phyloP scores from a whole-genome alignment of 2,797 vertebrate genomes.

The Schizopygopsis malacanthus region DNA sequence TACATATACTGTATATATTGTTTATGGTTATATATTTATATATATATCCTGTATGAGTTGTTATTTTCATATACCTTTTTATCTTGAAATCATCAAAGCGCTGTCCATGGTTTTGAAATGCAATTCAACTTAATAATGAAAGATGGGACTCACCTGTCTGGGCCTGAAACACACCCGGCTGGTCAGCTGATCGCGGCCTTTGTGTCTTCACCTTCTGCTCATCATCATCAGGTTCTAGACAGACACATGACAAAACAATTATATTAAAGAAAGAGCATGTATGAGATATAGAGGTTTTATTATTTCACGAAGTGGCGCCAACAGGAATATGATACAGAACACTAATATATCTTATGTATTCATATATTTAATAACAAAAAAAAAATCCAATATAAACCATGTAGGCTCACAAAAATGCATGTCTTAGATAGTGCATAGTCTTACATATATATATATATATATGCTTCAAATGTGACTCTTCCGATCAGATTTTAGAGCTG shows the following conservation, averaged over 20 bases:
- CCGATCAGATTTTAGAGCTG: too few species aligned
- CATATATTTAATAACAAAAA: not conserved
- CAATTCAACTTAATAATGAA: not conserved
- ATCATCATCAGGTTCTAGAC: conserved; percentile 90
- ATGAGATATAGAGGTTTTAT: not conserved
- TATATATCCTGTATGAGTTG: not conserved
- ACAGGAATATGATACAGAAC: not conserved
- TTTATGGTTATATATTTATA: not conserved
- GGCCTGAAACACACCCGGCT: conserved; percentile 97
- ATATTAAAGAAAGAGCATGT: not conserved
- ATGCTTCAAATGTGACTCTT: too few species aligned
- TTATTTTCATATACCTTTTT: not conserved
- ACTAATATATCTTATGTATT: not conserved
- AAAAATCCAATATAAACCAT: not conserved
- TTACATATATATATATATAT: too few species aligned
- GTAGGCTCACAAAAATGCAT: not conserved
- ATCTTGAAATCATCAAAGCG: not conserved
- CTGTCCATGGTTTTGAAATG: conserved; percentile 16
- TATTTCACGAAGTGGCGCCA: not conserved
- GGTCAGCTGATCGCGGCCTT: conserved; percentile 95
- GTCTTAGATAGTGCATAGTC: too few species aligned
- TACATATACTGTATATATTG: too few species aligned
- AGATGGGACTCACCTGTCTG: conserved; percentile 89
- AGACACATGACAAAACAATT: conserved; percentile 44
- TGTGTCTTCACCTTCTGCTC: conserved; percentile 98